A percentile compares a stretch with the other conserved stretches of the same genome.
Conservation (phyloP, 2,888 invertebrate genomes). For the Lathronympha strigana region DNA sequence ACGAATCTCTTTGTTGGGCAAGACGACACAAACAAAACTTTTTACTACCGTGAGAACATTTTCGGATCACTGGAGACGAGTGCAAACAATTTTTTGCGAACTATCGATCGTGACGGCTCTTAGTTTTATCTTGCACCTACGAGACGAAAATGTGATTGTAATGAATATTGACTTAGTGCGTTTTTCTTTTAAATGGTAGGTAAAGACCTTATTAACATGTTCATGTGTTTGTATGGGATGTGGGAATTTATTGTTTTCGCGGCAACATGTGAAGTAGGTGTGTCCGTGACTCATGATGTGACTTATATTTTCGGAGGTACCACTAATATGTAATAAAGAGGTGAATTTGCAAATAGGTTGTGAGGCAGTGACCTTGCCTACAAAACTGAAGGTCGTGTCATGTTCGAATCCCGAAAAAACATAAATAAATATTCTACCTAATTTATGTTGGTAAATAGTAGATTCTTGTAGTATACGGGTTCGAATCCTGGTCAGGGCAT, state of each 20-base stretch:
- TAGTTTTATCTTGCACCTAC: neutral
- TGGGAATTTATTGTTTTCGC: conserved; percentile 8
- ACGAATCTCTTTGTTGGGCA: conserved; percentile 27
- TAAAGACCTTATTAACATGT: neutral
- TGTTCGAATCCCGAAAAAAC: no score
- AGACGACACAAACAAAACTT: conserved; percentile 20
- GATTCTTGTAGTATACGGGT: no score
- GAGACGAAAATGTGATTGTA: neutral
- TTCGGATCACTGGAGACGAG: neutral
- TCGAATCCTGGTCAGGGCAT: no score
- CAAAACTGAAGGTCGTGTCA: no score
- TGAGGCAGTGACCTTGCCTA: no score
- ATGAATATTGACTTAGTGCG: neutral
- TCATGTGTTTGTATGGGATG: neutral
- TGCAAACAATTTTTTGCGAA: conserved; percentile 17
- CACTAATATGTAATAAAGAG: no score
- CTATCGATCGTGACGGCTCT: conserved; percentile 3
- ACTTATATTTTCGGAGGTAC: no score
- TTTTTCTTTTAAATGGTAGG: neutral
- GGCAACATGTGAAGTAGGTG: neutral
- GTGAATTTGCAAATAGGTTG: no score
- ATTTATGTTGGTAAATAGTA: no score
- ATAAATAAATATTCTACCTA: no score
- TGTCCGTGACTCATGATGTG: no score
- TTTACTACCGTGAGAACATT: conserved; percentile 27